Conservation (phyloP, 2,113 vertebrate species). For the Hymenochirus boettgeri region DNA sequence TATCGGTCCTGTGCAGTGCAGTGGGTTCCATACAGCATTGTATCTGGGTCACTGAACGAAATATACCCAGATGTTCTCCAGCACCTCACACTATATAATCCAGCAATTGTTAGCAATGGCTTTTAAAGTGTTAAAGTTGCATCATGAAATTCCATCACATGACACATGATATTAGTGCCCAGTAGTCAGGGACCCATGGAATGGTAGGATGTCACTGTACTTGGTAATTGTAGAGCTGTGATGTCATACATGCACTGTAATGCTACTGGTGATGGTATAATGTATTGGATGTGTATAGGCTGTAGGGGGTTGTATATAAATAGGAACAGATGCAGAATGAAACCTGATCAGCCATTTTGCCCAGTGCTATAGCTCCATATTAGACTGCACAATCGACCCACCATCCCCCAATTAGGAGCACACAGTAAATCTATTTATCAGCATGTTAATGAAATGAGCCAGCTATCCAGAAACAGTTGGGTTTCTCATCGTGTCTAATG, state of each 20-base stretch:
- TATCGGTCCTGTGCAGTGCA: background rate
- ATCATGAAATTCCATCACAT: background rate
- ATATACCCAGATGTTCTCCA: background rate
- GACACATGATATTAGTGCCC: no score
- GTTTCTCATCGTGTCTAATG: no score
- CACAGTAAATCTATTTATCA: background rate
- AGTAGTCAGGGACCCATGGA: no score
- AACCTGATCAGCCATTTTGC: slow-evolving; percentile 61
- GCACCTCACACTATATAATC: background rate
- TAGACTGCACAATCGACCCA: slow-evolving; percentile 12
- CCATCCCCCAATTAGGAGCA: background rate
- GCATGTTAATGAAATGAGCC: background rate
- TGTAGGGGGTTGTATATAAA: background rate
- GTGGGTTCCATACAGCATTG: no score
- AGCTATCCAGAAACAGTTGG: no score
- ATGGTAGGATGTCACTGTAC: background rate
- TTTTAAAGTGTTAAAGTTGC: slow-evolving; percentile 9
- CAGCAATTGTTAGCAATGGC: slow-evolving; percentile 8
- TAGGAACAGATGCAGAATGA: slow-evolving; percentile 32
- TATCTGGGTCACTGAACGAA: no score
- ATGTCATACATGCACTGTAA: no score
- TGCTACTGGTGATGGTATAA: background rate
- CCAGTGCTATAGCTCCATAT: slow-evolving; percentile 35
- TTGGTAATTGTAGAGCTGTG: background rate
- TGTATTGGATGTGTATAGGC: background rate